Evolutionary conservation across 2,113 vertebrate genomes (phyloP), one percentile per base, ranked within the genome.

Genomic region (Bungarus multicinctus): DNA sequence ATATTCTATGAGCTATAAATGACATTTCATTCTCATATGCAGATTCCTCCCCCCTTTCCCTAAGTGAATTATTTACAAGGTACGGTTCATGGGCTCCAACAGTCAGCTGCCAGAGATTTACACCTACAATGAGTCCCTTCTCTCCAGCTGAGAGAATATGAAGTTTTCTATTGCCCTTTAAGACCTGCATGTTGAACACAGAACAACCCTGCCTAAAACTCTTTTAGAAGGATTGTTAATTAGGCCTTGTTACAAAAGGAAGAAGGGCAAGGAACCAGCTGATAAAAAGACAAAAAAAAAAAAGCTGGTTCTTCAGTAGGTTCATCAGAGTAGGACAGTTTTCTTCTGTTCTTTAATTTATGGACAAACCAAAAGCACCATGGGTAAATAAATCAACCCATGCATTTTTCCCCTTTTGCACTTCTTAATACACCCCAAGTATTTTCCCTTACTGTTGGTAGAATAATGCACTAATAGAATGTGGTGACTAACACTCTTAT

Each of bases 51-150:
- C 60, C 53, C 94, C 97, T 96, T 95, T 97, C 94, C 95, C 23
- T 93, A 94, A 96, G 97, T 98, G 97, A 98, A 98, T 98, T 98
- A 97, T 98, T 98, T 97, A 98, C 97, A 97, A 98, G 96, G 95
- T 96, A 95, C 95, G 96, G 96, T 97, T 97, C 94, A 94, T 97
- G 93, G 97, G 96, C 96, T 97, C 95, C 97, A 96, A 91, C 96
- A 91, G 93, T 97, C 97, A 96, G 94, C 97, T 97, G 97, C 95
- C 95, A 95, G 95, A 97, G 96, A 97, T 95, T 97, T 97, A 96
- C 96, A 97, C 96, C 96, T 95, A 95, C 94, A 69, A 93, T 92
- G 94, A 94, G 85, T 94, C 93, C 93, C 94, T 85, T 74, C 93
- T 93, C 94, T 95, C 96, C 96, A 95, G 96, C 96, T 92, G 96